Evolutionary conservation across 2,113 vertebrate species (phyloP).

Genomic region (Crypturellus undulatus): DNA sequence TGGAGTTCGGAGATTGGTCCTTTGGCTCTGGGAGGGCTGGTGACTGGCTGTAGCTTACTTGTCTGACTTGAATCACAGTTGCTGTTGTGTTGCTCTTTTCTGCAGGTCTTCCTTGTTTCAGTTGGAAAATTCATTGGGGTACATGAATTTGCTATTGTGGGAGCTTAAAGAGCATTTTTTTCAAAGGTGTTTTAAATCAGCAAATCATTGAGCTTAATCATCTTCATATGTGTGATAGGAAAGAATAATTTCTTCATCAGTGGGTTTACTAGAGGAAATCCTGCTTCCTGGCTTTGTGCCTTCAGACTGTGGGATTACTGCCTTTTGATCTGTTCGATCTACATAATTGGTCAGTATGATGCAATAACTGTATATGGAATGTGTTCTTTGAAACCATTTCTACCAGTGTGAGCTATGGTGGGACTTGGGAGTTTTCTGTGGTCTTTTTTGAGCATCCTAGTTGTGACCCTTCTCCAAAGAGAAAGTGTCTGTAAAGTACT

Average conservation of each 20-base stretch:
- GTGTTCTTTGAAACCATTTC: background rate
- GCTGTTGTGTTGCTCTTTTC: background rate
- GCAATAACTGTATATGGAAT: background rate
- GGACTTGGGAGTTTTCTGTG: background rate
- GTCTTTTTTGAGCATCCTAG: background rate
- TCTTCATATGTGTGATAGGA: background rate
- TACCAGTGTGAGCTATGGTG: background rate
- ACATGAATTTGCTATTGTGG: background rate
- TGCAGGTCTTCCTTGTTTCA: background rate
- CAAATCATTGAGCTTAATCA: background rate
- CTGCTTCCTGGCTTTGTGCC: background rate
- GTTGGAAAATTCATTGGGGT: background rate
- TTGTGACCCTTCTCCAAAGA: background rate
- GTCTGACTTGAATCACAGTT: background rate
- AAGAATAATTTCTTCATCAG: background rate
- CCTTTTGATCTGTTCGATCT: background rate
- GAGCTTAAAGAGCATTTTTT: background rate
- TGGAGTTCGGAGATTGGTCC: background rate
- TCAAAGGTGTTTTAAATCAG: background rate
- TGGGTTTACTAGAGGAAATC: background rate
- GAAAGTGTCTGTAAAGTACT: background rate
- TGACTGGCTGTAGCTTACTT: background rate
- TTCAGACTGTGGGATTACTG: background rate
- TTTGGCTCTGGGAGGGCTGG: rapidly evolving
- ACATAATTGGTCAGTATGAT: background rate